These are phyloP conservation scores for Drosophila multiciliata DNA, from an alignment of 2,888 invertebrate genomes.

Conservation along the genomic window DNA sequence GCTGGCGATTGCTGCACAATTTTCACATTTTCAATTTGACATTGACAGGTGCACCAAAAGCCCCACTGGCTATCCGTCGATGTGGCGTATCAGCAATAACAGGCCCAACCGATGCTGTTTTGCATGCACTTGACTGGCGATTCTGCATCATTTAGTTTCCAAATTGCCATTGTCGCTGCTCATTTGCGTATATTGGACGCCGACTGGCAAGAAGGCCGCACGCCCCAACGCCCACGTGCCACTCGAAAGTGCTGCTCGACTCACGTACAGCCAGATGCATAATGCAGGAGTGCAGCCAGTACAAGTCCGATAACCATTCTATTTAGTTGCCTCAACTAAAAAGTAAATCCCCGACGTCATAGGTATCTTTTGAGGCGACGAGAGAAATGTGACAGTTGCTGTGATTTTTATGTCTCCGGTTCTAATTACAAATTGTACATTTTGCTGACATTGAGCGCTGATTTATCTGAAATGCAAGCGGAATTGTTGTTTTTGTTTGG, in stretches of 20 bases:
- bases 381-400: constrained; percentile 35
- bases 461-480: constrained; percentile 66
- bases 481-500: constrained; percentile 47
- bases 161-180: constrained; percentile 21
- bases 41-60: constrained; percentile 29
- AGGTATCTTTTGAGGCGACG: constrained; percentile 33
- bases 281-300: constrained; percentile 17
- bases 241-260: constrained; percentile 39
- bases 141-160: constrained; percentile 53
- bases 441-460: constrained; percentile 72
- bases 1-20: constrained; percentile 23
- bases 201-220: background rate
- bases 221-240: constrained; percentile 67
- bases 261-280: constrained; percentile 8
- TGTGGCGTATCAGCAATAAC: constrained; percentile 47
- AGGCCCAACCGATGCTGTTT: background rate
- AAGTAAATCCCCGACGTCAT: constrained; percentile 38
- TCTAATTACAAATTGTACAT: constrained; percentile 72
- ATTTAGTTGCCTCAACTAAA: constrained; percentile 56
- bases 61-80: constrained; percentile 32
- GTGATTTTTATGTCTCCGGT: constrained; percentile 75
- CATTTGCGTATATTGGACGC: constrained; percentile 64
- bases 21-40: constrained; percentile 20
- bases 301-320: constrained; percentile 58
- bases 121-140: constrained; percentile 49